phyloP scores from a whole-genome alignment of 2,888 invertebrate genomes.

The Exephanes ischioxanthus region DNA sequence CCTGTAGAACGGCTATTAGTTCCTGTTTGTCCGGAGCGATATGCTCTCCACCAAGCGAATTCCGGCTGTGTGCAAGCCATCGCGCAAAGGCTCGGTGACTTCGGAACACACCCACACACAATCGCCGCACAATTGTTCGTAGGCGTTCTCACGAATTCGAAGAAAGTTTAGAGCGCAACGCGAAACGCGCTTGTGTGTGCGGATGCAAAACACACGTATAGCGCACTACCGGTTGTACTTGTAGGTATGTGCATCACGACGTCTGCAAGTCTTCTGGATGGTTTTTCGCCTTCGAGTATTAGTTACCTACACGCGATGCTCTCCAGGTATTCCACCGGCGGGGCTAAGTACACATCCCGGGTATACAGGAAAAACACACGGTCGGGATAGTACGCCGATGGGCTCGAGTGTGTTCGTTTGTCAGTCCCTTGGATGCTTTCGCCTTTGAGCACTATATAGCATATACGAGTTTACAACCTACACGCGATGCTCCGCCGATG shows the following conservation, averaged over 20 bases:
- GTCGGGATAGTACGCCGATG: constrained; percentile 3
- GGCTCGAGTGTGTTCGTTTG: constrained; percentile 19
- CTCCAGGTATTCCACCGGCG: constrained; percentile 37
- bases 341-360: constrained; percentile 41
- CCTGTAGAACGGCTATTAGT: constrained; percentile 66
- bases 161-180: constrained; percentile 61
- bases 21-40: constrained; percentile 59
- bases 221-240: constrained; percentile 22
- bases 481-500: constrained; percentile 47
- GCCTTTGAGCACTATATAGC: constrained; percentile 33
- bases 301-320: constrained; percentile 57
- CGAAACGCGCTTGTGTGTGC: not conserved
- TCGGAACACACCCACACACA: constrained; percentile 30
- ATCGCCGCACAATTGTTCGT: constrained; percentile 46
- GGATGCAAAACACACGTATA: constrained; percentile 19
- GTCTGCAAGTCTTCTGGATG: constrained; percentile 52
- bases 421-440: constrained; percentile 52
- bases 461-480: constrained; percentile 29
- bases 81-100: constrained; percentile 17
- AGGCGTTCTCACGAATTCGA: constrained; percentile 65
- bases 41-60: constrained; percentile 37
- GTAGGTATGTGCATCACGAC: constrained; percentile 52
- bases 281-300: constrained; percentile 37
- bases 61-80: not conserved
- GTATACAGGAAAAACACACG: constrained; percentile 37